Base-by-base conservation (phyloP, 2,113 vertebrate genomes). In the Mixornis gularis region DNA sequence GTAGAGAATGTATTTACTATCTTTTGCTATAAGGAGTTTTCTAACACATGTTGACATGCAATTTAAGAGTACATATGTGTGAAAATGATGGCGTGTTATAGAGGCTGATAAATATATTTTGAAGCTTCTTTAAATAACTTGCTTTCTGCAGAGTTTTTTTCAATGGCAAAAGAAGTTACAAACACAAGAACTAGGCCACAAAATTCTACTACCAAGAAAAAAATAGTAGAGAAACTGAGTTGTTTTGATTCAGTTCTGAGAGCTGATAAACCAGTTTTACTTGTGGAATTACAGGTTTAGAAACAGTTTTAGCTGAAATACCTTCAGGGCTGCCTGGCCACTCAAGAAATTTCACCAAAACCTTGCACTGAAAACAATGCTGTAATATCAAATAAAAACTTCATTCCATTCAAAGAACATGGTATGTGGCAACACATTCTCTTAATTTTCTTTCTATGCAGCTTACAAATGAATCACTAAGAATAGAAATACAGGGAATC, bases 401-500 rank as follows among this genome's bases (percentile, higher is more conserved):
- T n/a, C 30, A 46, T 92, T 93, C 49, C 30, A 32, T 83, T 87
- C 59, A 85, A 64, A 55, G 46, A 79, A 62, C 17, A 32, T 19
- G 46, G 27, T 86, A 51, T 79, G 66, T 76, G 73, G 55, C 46
- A 94, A 65, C 59, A 81, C 25, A 32, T 63, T 87, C 20, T 71
- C 24, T 66, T 84, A 34, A n/a, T 92, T 92, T 79, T 34, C 19
- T 62, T 83, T 91, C 80, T 53, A 40, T 3, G 1, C 7, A 41
- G 22, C 43, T 82, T 89, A 17, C 27, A 84, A 71, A 70, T 72
- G n/a, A 74, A 43, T 79, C 62, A 60, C 84, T 92, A 65, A 85
- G 62, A 94, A 84, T 10, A 82, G 63, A 93, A 64, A 41, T 65
- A 16, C 77, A 92, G 52, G 51, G 82, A 95, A 91, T 77, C 52